Conservation (phyloP, 2,113 vertebrate genomes). For the Cryptotis parvus region DNA sequence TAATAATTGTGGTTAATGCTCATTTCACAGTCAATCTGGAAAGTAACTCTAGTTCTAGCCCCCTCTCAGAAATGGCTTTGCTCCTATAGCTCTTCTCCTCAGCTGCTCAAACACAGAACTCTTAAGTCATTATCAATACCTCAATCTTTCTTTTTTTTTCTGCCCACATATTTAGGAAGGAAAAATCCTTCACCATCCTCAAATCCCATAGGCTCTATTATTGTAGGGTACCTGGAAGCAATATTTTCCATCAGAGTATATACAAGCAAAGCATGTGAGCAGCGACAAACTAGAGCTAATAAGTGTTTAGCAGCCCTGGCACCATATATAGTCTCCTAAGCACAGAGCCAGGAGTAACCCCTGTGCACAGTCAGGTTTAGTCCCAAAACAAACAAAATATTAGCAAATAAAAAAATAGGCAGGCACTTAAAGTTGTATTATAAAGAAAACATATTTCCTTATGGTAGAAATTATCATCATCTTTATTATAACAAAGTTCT, state of each 20-base stretch:
- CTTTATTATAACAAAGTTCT: too few species aligned
- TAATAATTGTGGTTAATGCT: neutral
- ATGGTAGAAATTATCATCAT: too few species aligned
- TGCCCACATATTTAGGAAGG: neutral
- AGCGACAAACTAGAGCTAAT: neutral
- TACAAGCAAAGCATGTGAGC: neutral
- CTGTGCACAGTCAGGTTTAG: too few species aligned
- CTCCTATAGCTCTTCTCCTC: neutral
- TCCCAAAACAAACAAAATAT: too few species aligned
- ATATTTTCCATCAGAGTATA: fast-evolving
- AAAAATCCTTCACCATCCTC: neutral
- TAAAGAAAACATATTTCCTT: constrained; percentile 10
- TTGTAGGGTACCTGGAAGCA: neutral
- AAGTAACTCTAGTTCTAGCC: neutral
- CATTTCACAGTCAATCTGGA: neutral
- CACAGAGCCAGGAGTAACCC: too few species aligned
- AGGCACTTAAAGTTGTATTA: neutral
- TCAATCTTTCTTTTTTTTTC: neutral
- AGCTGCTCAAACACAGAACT: neutral
- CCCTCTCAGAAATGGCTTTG: neutral
- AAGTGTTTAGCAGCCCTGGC: neutral
- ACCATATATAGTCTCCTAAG: neutral
- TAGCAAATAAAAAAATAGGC: neutral
- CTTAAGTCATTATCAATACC: neutral
- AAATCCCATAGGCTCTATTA: neutral